phyloP scores from a whole-genome alignment of 2,113 vertebrate species.

The Neogobius melanostomus region DNA sequence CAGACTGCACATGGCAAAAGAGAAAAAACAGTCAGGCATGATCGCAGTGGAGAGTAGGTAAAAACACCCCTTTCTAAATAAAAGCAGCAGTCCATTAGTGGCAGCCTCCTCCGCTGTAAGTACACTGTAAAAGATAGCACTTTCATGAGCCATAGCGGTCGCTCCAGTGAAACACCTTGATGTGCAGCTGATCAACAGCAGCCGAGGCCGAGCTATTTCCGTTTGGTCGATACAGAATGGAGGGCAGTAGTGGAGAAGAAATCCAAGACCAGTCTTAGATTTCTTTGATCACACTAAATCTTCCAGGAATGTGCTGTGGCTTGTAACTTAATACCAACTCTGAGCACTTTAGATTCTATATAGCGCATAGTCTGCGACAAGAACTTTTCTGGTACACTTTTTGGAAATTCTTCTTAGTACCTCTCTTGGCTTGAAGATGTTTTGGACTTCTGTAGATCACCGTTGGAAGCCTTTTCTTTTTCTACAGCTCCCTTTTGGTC shows the following conservation, averaged over 20 bases:
- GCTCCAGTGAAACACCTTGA: background rate
- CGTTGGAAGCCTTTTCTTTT: slow-evolving; percentile 42
- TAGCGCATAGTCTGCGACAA: background rate
- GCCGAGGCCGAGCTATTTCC: slow-evolving; percentile 27
- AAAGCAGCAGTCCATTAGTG: background rate
- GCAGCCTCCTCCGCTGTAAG: background rate
- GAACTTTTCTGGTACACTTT: background rate
- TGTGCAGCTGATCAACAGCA: slow-evolving; percentile 16
- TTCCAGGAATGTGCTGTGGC: slow-evolving; percentile 42
- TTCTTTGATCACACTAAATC: background rate
- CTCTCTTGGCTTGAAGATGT: slow-evolving; percentile 50
- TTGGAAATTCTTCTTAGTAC: slow-evolving; percentile 31
- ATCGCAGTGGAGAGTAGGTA: background rate
- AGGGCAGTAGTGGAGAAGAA: slow-evolving; percentile 12
- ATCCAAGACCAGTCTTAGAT: slow-evolving; percentile 25
- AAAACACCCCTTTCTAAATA: background rate
- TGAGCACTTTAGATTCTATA: slow-evolving; percentile 8
- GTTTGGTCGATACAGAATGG: slow-evolving; percentile 25
- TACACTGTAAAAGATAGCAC: slow-evolving; percentile 5
- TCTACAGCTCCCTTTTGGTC: slow-evolving; percentile 52
- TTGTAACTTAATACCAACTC: slow-evolving; percentile 27
- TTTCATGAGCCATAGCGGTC: background rate
- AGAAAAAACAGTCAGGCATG: slow-evolving; percentile 2
- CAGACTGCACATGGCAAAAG: slow-evolving; percentile 66
- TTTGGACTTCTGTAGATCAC: slow-evolving; percentile 38